Evolutionary conservation across 1,140 invertebrate genomes (phyloP), one percentile per base, ranked within the genome.

Genomic region (Samia ricini): DNA sequence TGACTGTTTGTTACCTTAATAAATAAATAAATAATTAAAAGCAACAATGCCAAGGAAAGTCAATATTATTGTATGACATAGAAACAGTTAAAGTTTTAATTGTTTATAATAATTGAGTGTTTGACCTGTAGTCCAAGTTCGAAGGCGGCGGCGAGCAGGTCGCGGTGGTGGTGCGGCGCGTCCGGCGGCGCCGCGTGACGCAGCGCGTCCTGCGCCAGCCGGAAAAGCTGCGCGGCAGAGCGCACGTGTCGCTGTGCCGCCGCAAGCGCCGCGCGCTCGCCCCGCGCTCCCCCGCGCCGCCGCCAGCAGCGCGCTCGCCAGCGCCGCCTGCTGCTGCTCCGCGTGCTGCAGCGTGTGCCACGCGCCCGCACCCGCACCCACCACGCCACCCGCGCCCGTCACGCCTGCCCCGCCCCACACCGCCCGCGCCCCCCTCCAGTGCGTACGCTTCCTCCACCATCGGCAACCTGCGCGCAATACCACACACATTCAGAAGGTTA

Each of bases 171-270:
- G 77, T 95, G 92, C 8, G 94, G 89, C 48, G 94, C 93, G 79
- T 94, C 94, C 68, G 94, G 92, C 15, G 95, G 95, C 26, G 95
- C 95, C 51, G 95, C 95, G 79, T 96, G 95, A 23, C 95, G 93
- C 87, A 96, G 95, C 22, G 95, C 95, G 89, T 97, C 95, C 85
- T 96, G 95, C 56, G 96, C 95, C 24, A 97, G 88, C 70, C 96
- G 95, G 89, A 96, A 97, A 66, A 97, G 91, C 88, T 96, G 95
- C 15, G 95, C 95, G 3, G 95, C 95, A 79, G 94, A 95, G 72
- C 96, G 95, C 66, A 97, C 96, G 89, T 96, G 95, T 48, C 93
- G 90, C 79, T 95, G 94, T 15, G 95, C 94, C 50, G 95, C 94
- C 75, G 95, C 95, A 42, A 97, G 84, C 24, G 96, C 95, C 1